Evolutionary conservation across 2,888 invertebrate genomes (phyloP), one percentile per base, ranked within the genome.

Genomic region (Cataglyphis albicans): DNA sequence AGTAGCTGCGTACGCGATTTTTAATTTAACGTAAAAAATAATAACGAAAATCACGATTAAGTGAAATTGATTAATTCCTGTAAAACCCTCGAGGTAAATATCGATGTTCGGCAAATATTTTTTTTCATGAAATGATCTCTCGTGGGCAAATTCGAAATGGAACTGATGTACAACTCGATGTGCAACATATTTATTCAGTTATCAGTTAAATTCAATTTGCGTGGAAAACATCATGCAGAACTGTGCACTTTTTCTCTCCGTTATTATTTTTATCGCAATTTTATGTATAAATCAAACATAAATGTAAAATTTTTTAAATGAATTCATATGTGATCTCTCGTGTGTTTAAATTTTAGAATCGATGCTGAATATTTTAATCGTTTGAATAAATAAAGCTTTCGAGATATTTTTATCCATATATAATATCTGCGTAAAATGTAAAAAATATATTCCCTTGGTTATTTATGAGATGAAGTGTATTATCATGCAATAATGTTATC

Each of bases 51-150:
- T 4, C 12, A 10, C n/a, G 41, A 41, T 25, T 29, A 32, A 57
- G 32, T 57, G 41, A 10, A 21, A 10, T 55, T 55, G 67, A 78
- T 78, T 78, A 57, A 68, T 68, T 68, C 41, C 21, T 41, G 41
- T 57, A 7, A 41, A 25, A 44, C 5, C 57, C n/a, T 29, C 67
- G 55, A n/a, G 67, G 7, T 55, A 44, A 76, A 52, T 21, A 68
- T 68, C 10, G 29, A 32, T 9, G 52, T 55, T 59, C 29, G 15
- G 29, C 29, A 29, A 64, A 35, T 48, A 18, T n/a, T 10, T 21
- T 75, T 25, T 7, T 7, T 48, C 75, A 52, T 18, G 41, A 73
- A 41, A n/a, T 18, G 44, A 25, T 72, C 18, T 65, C 25, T 75
- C 25, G 12, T 29, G 10, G 48, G 25, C 12, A 52, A 38, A 52